These are phyloP conservation scores for Caenorhabditis zanzibari DNA, from an alignment of 2,888 invertebrate genomes.

Conservation along the genomic window DNA sequence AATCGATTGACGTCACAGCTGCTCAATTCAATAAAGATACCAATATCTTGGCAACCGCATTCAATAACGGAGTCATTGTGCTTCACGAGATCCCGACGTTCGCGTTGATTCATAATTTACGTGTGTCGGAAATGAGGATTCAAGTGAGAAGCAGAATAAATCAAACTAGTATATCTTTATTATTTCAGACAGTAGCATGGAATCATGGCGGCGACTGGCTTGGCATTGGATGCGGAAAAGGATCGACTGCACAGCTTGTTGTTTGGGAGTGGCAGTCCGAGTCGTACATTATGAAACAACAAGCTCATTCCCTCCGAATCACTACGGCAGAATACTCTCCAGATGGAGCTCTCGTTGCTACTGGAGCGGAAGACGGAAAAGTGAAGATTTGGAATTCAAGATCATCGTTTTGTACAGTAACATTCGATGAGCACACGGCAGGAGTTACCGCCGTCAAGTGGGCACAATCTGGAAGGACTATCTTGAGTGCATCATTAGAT, in stretches of 20 bases:
- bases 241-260: slow-evolving; percentile 71
- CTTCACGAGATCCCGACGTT: slow-evolving; percentile 96
- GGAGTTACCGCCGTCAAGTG: slow-evolving; percentile 91
- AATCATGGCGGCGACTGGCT: slow-evolving; percentile 97
- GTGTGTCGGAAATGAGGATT: slow-evolving; percentile 92
- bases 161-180: too few relatives aligned
- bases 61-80: slow-evolving; percentile 93
- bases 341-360: slow-evolving; percentile 93
- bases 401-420: slow-evolving; percentile 95
- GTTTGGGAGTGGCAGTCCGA: slow-evolving; percentile 88
- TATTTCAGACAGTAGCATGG: slow-evolving; percentile 88
- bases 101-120: slow-evolving; percentile 92
- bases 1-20: slow-evolving; percentile 87
- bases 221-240: slow-evolving; percentile 87
- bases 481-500: slow-evolving; percentile 95
- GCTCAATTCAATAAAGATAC: slow-evolving; percentile 91
- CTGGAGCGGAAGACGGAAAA: slow-evolving; percentile 95
- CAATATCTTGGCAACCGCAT: slow-evolving; percentile 92
- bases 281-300: slow-evolving; percentile 97
- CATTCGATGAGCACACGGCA: slow-evolving; percentile 94
- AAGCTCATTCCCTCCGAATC: slow-evolving; percentile 95
- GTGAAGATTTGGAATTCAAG: slow-evolving; percentile 90
- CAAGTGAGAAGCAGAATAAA: slow-evolving; percentile 74
- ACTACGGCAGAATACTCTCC: slow-evolving; percentile 93
- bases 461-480: slow-evolving; percentile 93